Evolutionary conservation across 2,888 invertebrate species (phyloP), one percentile per base, ranked within the genome.

Genomic region (Pristionchus maxplancki): DNA sequence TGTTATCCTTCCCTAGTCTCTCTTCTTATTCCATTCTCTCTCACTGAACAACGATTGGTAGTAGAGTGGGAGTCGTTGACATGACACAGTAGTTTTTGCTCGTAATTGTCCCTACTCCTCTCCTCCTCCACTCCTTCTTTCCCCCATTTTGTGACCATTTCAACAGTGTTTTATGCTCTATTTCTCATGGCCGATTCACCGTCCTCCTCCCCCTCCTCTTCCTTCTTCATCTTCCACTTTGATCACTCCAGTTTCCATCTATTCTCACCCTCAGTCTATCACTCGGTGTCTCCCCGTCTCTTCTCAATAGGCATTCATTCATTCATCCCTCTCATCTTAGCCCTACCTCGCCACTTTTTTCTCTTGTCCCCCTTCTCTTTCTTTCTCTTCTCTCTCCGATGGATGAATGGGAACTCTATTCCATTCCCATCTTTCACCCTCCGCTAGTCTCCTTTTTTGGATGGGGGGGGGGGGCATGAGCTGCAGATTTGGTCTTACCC

Each of bases 131-230:
- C 40, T 20, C 40, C 24, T 31, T 24, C n/a, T n/a, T 74, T 40
- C n/a, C 40, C 31, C 74, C 74, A 40, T 40, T 40, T 74, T 37
- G 74, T 74, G 37, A 40, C 40, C 74, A 74, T 74, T 74, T 40
- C 74, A 31, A 74, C 74, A 74, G 74, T 74, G 74, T 74, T 74
- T 74, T 74, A 74, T 74, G 74, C 74, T 74, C 74, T 74, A 74
- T 37, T 74, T 74, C 74, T 74, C 74, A 74, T 74, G 74, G 74
- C 24, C 74, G 74, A 74, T 40, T 74, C 74, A 74, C 34, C 74
- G 24, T 34, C 34, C 40, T 74, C 74, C 74, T 40, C 34, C 11
- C 34, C 31, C 64, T 31, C 13, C 31, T 17, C 31, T 34, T 31
- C 31, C 13, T 28, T 31, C 64, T 31, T 64, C 64, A 5, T 13